A percentile compares a stretch with the other conserved stretches of the same genome.
Conservation (phyloP, 2,797 vertebrate genomes). For the Microcaecilia unicolor region DNA sequence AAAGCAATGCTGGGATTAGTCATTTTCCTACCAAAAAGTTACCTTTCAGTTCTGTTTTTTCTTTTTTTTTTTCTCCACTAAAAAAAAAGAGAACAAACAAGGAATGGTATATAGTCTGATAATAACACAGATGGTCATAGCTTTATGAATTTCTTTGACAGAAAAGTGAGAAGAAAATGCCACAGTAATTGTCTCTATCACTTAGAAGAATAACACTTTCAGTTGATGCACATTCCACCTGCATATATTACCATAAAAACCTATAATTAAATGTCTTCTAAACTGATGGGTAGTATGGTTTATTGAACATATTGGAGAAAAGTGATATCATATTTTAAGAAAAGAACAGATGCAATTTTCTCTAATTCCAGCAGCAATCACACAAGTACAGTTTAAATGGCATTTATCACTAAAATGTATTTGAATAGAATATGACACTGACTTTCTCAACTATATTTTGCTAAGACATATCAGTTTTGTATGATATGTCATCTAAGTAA, state of each 20-base stretch:
- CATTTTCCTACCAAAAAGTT: not conserved
- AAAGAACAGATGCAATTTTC: slow-evolving; percentile 4
- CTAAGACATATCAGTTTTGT: not conserved
- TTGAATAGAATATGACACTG: not conserved
- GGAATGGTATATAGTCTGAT: too few relatives aligned
- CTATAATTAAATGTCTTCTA: slow-evolving; percentile 4
- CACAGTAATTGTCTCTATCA: slow-evolving; percentile 13
- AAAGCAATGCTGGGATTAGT: too few relatives aligned
- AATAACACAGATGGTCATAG: slow-evolving; percentile 10
- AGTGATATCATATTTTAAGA: not conserved
- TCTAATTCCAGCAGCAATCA: not conserved
- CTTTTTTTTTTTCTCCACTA: slow-evolving; percentile 3
- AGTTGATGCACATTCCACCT: not conserved
- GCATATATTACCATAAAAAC: not conserved
- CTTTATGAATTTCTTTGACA: not conserved
- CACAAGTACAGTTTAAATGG: not conserved
- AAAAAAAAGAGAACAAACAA: slow-evolving; percentile 4
- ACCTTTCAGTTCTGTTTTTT: not conserved
- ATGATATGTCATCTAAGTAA: too few relatives aligned
- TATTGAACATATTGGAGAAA: not conserved
- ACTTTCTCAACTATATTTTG: not conserved
- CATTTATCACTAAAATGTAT: not conserved
- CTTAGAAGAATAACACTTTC: slow-evolving; percentile 9
- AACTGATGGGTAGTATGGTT: not conserved
- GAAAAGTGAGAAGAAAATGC: slow-evolving; percentile 6